Conservation (phyloP, 2,888 invertebrate species). For the Lottia gigantea region DNA sequence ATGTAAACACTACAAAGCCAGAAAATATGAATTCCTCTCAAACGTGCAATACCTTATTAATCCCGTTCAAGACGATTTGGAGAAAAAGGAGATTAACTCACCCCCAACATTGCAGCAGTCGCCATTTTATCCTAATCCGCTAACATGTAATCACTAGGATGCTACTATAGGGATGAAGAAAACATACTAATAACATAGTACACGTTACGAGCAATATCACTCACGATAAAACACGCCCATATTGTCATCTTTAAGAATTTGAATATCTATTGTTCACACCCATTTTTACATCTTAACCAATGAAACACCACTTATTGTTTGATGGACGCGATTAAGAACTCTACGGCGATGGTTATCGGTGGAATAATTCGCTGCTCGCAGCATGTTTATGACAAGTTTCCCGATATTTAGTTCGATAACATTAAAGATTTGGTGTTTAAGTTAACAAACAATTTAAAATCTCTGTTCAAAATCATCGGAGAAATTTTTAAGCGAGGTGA, state of each 20-base stretch:
- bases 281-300: not conserved
- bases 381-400: slow-evolving; percentile 5
- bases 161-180: too few species aligned
- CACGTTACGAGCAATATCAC: not conserved
- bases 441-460: slow-evolving; percentile 6
- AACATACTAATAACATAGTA: too few species aligned
- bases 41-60: too few species aligned
- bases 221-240: not conserved
- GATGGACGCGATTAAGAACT: not conserved
- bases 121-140: not conserved
- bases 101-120: slow-evolving; percentile 2
- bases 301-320: not conserved
- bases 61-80: too few species aligned
- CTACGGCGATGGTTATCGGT: not conserved
- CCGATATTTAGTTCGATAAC: slow-evolving; percentile 2
- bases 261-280: not conserved
- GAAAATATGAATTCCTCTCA: too few species aligned
- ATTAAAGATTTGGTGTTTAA: not conserved
- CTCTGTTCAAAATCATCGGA: too few species aligned
- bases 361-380: not conserved
- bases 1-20: too few species aligned
- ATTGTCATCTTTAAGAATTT: not conserved
- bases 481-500: too few species aligned
- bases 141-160: not conserved
- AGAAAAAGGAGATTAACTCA: not conserved